A percentile compares a stretch with the other conserved stretches of the same genome.
phyloP scores from a whole-genome alignment of 37 sponge, comb jelly and placozoan species.

The Eunapius fragilis region DNA sequence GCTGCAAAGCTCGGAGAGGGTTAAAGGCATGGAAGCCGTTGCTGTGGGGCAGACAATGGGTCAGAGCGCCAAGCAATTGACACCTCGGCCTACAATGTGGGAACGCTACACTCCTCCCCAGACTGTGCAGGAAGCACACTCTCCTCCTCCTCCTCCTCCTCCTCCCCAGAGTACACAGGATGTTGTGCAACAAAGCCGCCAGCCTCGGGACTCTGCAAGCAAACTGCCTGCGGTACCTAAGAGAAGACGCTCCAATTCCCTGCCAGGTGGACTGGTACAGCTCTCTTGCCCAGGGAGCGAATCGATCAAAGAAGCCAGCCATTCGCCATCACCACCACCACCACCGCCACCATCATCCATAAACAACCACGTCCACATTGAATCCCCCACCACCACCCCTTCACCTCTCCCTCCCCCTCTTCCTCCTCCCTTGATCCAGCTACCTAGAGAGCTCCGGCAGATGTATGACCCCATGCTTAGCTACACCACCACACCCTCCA shows the following conservation, averaged over 20 bases:
- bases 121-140: too few relatives aligned
- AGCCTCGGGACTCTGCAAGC: constrained; percentile 5
- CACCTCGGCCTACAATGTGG: not conserved
- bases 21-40: constrained; percentile 17
- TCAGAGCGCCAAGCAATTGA: not conserved
- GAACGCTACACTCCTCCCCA: not conserved
- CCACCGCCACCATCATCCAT: too few relatives aligned
- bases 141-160: too few relatives aligned
- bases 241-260: constrained; percentile 54
- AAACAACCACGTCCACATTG: too few relatives aligned
- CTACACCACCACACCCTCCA: not conserved
- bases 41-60: not conserved
- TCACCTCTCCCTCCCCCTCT: too few relatives aligned
- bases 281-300: not conserved
- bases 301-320: not conserved
- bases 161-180: not conserved
- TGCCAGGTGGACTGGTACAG: constrained; percentile 48
- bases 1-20: not conserved
- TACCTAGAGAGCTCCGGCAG: too few relatives aligned
- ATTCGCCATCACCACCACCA: too few relatives aligned
- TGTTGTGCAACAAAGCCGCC: constrained; percentile 4
- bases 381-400: too few relatives aligned
- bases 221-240: constrained; percentile 4
- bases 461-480: too few relatives aligned
- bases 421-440: too few relatives aligned